Evolutionary conservation across 2,113 vertebrate species (phyloP).

Genomic region (Bubo bubo): DNA sequence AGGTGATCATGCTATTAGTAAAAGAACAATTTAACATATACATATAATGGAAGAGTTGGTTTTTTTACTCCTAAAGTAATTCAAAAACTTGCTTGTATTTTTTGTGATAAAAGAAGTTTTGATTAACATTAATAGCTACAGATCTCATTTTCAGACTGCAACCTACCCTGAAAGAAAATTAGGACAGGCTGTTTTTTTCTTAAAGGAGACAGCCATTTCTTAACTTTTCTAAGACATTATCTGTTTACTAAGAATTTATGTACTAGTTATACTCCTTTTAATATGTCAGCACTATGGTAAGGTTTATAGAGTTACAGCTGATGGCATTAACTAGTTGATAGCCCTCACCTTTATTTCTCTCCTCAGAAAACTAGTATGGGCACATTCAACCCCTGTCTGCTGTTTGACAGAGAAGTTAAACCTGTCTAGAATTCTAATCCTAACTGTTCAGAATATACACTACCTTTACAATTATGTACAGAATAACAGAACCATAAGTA

Average conservation of each 20-base stretch:
- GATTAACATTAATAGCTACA: neutral
- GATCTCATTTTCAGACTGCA: neutral
- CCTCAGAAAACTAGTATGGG: neutral
- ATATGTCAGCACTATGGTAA: neutral
- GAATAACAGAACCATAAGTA: neutral
- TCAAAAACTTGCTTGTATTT: neutral
- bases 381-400: neutral
- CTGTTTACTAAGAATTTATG: neutral
- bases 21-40: neutral
- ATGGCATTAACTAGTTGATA: neutral
- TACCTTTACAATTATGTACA: neutral
- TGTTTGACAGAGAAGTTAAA: neutral
- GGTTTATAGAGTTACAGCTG: neutral
- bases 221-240: neutral
- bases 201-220: neutral
- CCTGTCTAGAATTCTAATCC: neutral
- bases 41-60: neutral
- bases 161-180: neutral
- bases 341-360: neutral
- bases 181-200: neutral
- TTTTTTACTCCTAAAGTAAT: neutral
- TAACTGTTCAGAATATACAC: neutral
- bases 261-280: neutral
- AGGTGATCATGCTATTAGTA: neutral
- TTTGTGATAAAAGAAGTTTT: neutral